Base-by-base conservation (phyloP, 2,797 vertebrate species). In the Poecilia picta region DNA sequence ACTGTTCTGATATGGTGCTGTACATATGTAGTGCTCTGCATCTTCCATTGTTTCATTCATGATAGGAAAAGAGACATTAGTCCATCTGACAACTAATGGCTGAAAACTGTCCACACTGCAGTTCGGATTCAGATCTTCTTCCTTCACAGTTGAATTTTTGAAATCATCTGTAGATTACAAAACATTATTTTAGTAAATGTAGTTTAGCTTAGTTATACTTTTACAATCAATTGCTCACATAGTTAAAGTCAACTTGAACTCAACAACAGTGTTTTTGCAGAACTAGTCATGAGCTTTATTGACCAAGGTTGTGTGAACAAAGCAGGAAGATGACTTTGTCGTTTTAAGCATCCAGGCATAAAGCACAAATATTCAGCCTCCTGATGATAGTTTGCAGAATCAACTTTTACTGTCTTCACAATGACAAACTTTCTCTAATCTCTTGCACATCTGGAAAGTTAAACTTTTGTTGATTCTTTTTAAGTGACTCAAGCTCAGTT, bases 81-180 rank as follows among this genome's bases (percentile, higher is more conserved):
- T 76, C 92, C 89, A 91, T 0, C 5, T 77, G 75, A 91, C 3
- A 1, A 28, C 8, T 55, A 85, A 83, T 16, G 87, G 78, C 75
- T 87, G 91, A 47, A 87, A 85, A 81, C 87, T 90, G 10, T 93
- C 83, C 28, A 81, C 73, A 3, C 46, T 85, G 87, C 93, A 94
- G 68, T 25, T 92, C 47, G 93, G 77, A 76, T 36, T 84, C 41
- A 93, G 76, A 53, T 79, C 33, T 4, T 75, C 79, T 1, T 87
- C 88, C 57, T 72, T 81, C 1, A 93, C 53, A 2, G 0, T 20
- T 23, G 25, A n/a, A 8, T 75, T n/a, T 0, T 83, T 76, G 0
- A 28, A 70, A 73, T 82, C 12, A 72, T 75, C 73, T 80, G 25
- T 25, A 4, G 25, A 28, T 3, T 0, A 20, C n/a, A 36, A 33